phyloP scores from a whole-genome alignment of 2,113 vertebrate species.

The Triplophysa dalaica region DNA sequence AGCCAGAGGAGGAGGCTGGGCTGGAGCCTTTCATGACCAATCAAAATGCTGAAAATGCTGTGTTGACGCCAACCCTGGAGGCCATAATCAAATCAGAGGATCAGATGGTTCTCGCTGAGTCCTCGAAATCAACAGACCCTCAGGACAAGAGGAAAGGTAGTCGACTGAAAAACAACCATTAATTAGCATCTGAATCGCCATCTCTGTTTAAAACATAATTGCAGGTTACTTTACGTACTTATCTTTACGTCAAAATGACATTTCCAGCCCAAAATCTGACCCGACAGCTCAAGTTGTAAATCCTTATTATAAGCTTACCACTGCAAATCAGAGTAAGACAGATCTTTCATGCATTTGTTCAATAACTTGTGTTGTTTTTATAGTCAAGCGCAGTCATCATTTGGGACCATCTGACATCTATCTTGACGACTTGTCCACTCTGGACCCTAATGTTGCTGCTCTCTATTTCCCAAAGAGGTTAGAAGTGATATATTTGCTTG shows the following conservation, averaged over 20 bases:
- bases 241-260: not conserved
- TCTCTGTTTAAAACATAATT: too few relatives aligned
- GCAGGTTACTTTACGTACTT: too few relatives aligned
- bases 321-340: too few relatives aligned
- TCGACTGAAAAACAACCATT: not conserved
- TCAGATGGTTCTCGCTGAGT: conserved; percentile 36
- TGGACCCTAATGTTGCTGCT: conserved; percentile 77
- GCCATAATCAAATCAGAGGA: conserved; percentile 46
- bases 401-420: conserved; percentile 81
- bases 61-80: conserved; percentile 4
- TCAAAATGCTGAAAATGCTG: conserved; percentile 24
- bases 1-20: conserved; percentile 37
- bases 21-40: conserved; percentile 23
- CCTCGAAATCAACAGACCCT: conserved; percentile 49
- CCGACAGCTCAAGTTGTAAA: too few relatives aligned
- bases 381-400: conserved; percentile 76
- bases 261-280: too few relatives aligned
- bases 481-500: not conserved
- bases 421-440: conserved; percentile 78
- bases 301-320: too few relatives aligned
- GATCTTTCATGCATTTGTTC: too few relatives aligned
- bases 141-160: conserved; percentile 71
- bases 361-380: not conserved
- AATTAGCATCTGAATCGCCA: too few relatives aligned
- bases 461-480: conserved; percentile 86